Conservation (phyloP, 2,888 invertebrate genomes). For the Branchipolynoe longqiensis region DNA sequence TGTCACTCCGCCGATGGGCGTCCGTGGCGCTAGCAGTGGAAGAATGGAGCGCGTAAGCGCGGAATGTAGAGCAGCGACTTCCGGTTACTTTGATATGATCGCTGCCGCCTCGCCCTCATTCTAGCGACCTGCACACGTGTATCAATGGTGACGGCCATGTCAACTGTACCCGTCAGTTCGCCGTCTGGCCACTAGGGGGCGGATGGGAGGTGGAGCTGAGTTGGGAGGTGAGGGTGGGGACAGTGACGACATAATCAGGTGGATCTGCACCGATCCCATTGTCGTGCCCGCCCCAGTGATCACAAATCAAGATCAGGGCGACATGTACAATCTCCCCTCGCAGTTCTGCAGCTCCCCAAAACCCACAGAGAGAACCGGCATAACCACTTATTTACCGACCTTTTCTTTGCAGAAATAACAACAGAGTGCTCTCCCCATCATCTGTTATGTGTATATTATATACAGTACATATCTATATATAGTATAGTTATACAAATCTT, state of each 20-base stretch:
- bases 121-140: background rate
- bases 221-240: background rate
- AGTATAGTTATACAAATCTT: no score
- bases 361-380: no score
- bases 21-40: no score
- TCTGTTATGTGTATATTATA: no score
- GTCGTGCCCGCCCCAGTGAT: background rate
- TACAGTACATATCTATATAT: background rate
- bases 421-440: no score
- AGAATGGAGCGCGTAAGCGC: no score
- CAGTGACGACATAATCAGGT: background rate
- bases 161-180: background rate
- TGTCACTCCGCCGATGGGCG: no score
- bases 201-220: background rate
- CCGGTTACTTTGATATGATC: background rate
- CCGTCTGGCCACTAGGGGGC: background rate
- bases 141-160: background rate
- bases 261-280: conserved; percentile 5
- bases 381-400: no score
- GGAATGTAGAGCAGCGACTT: background rate
- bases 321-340: background rate
- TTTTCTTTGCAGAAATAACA: no score
- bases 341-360: no score
- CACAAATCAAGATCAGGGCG: background rate
- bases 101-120: background rate